Evolutionary conservation across 2,888 invertebrate genomes (phyloP).

Genomic region (Beris chalybata): DNA sequence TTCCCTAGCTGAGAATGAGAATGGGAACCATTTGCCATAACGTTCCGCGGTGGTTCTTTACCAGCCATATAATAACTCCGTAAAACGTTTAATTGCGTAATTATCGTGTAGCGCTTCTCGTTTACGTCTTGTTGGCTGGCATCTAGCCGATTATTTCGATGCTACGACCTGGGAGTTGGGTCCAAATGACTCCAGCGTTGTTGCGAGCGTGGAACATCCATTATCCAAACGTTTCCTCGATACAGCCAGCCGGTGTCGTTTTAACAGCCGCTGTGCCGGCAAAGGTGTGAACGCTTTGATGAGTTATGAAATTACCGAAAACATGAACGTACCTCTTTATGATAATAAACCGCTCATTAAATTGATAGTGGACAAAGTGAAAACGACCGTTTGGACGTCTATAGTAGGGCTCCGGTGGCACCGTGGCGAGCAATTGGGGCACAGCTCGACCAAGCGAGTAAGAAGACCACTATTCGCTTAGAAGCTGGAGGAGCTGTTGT

Average conservation of each 20-base stretch:
- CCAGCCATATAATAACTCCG: constrained; percentile 9
- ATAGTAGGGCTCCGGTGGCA: background rate
- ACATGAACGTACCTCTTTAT: constrained; percentile 1
- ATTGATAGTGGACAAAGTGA: constrained; percentile 21
- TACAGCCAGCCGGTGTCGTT: constrained; percentile 3
- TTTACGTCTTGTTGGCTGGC: constrained; percentile 23
- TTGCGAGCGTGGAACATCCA: constrained; percentile 8
- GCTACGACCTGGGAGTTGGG: constrained; percentile 16
- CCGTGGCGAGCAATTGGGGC: constrained; percentile 22
- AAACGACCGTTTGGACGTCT: background rate
- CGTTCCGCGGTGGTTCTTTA: constrained; percentile 14
- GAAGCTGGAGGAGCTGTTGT: constrained; percentile 6
- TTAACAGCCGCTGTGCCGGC: constrained; percentile 3
- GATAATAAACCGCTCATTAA: constrained; percentile 21
- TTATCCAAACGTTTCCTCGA: constrained; percentile 11
- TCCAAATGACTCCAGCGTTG: constrained; percentile 5
- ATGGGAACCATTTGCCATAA: constrained; percentile 2
- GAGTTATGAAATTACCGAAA: constrained; percentile 12
- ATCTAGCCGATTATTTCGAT: constrained; percentile 20
- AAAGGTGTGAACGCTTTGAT: constrained; percentile 29
- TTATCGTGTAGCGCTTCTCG: constrained; percentile 28
- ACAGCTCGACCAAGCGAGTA: constrained; percentile 4
- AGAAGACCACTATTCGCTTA: constrained; percentile 21
- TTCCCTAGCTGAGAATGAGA: background rate
- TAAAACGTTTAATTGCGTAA: constrained; percentile 30